Base-by-base conservation (phyloP, 1,140 invertebrate genomes). In the Laupala kohalensis region DNA sequence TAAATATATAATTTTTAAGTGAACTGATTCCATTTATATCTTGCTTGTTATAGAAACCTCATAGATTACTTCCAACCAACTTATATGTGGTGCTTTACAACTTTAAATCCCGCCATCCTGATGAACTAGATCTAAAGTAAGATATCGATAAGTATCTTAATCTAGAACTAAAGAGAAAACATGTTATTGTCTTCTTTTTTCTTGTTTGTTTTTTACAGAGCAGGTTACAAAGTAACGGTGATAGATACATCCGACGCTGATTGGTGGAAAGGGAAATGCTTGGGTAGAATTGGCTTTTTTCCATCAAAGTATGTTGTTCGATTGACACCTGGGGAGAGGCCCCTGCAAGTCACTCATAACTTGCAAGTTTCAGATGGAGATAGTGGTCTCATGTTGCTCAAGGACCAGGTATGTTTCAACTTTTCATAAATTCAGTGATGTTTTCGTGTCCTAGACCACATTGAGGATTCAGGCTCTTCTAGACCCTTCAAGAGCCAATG, bases 241-340 rank as follows among this genome's bases (percentile, higher is more conserved):
- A 95, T 94, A 67, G 95, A 97, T 77, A 96, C 92, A 29, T 92
- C 93, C 0, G 94, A 97, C 80, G 92, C 91, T 19, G 94, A 97
- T 77, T 98, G 96, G 96, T 98, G 95, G 95, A 92, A 95, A 83
- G 95, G 95, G 28, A 96, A 96, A 81, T 96, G 93, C 77, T 84
- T 96, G 69, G 94, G 94, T 19, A 88, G 90, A 76, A 86, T 91
- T n/a, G 95, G 95, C 25, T 97, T 92, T 81, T 97, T 97, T 78
- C 95, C 95, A 2, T 95, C 94, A 65, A 96, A 95, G 75, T 97
- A 97, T 78, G 94, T 96, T 69, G 93, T 93, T 64, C 90, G 92
- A 77, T 81, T 97, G 24, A 91, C 93, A 79, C 89, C 92, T 28
- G 93, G 93, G 6, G 94, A 97, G 79, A 89, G 90, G 77, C 92